phyloP scores from a whole-genome alignment of 2,888 invertebrate species.

The Rhamnusium bicolor region DNA sequence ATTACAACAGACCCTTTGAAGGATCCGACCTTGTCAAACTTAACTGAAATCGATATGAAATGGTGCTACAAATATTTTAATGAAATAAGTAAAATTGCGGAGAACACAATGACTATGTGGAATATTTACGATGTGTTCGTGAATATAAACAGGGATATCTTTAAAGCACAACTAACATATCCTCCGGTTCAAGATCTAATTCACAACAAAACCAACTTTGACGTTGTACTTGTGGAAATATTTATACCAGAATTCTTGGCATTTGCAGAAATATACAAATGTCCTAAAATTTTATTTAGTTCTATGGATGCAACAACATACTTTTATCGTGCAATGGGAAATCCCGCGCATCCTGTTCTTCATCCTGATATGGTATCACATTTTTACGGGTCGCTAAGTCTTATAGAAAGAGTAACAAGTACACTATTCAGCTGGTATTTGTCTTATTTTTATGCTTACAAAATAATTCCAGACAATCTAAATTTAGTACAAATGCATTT shows the following conservation, averaged over 20 bases:
- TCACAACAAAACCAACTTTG: conserved; percentile 43
- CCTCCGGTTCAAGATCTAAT: conserved; percentile 8
- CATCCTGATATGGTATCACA: conserved; percentile 45
- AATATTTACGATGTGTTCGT: background rate
- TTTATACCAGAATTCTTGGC: conserved; percentile 44
- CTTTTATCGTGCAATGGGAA: conserved; percentile 8
- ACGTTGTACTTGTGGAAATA: conserved; percentile 52
- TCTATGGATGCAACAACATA: conserved; percentile 40
- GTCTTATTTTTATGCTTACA: background rate
- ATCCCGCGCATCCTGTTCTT: conserved; percentile 41
- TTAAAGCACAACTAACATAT: background rate
- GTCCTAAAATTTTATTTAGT: conserved; percentile 48
- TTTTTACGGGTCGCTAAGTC: conserved; percentile 56
- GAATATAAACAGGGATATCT: background rate
- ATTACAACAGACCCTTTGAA: conserved; percentile 55
- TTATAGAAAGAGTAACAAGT: conserved; percentile 62
- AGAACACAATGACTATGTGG: background rate
- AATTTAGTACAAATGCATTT: background rate
- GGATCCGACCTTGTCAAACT: conserved; percentile 50
- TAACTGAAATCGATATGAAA: conserved; percentile 52
- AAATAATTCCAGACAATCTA: background rate
- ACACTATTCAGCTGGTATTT: conserved; percentile 18
- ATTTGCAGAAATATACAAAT: conserved; percentile 48
- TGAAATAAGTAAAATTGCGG: background rate
- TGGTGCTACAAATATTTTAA: background rate